phyloP scores from a whole-genome alignment of 2,113 vertebrate genomes.

The Paradoxurus hermaphroditus region DNA sequence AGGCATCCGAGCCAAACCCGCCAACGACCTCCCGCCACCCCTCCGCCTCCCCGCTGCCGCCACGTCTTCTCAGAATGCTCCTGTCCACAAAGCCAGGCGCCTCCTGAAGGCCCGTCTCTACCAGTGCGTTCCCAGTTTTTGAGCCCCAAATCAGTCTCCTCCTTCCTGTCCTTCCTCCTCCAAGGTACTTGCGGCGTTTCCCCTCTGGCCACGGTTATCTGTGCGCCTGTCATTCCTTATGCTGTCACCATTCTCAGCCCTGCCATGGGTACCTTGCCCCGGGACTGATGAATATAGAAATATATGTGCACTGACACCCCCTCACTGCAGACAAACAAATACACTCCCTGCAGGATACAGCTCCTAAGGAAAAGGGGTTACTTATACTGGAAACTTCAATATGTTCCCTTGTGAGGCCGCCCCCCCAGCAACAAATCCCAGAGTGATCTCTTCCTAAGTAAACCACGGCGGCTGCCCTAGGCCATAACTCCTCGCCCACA shows the following conservation, averaged over 20 bases:
- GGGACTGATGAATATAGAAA: not conserved
- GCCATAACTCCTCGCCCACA: not conserved
- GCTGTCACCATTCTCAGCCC: not conserved
- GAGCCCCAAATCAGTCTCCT: not conserved
- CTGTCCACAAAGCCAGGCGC: not conserved
- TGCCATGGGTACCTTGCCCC: not conserved
- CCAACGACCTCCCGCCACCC: not conserved
- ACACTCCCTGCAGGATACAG: not conserved
- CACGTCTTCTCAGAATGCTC: accelerated
- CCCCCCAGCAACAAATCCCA: not conserved
- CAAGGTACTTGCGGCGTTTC: not conserved
- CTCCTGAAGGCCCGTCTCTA: not conserved
- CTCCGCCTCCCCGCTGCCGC: not conserved
- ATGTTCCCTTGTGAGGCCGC: not conserved
- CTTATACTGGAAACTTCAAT: not conserved
- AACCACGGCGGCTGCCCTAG: not conserved
- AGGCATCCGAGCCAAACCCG: not conserved
- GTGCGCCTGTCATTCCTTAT: not conserved
- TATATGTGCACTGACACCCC: not conserved
- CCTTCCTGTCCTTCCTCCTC: not conserved
- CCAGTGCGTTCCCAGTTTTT: not conserved
- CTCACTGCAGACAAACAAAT: not conserved
- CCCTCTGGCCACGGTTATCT: not conserved
- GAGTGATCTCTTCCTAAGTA: no score
- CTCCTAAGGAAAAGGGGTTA: not conserved